Percentiles rank a stretch among this genome's conserved stretches.
Conservation (phyloP, 1,140 invertebrate genomes). For the Solenopsis fugax region DNA sequence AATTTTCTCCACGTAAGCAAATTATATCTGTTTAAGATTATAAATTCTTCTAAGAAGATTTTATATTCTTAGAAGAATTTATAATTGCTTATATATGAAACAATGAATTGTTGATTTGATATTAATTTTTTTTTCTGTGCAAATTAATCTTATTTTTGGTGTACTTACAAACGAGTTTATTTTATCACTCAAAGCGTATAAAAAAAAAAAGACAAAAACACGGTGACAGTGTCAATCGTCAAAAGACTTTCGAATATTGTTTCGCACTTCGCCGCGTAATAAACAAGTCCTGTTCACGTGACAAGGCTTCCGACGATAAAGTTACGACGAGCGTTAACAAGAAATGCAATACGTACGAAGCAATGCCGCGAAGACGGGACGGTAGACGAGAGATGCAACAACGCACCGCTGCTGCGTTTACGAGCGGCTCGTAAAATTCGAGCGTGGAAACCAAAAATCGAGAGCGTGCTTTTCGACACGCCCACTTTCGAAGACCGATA, state of each 20-base stretch:
- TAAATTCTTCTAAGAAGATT: too few relatives aligned
- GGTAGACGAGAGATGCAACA: neutral
- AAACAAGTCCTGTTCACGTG: constrained; percentile 52
- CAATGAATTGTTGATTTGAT: too few relatives aligned
- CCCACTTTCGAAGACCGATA: constrained; percentile 25
- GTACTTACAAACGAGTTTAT: neutral
- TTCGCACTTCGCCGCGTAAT: constrained; percentile 48
- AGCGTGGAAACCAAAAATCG: constrained; percentile 47
- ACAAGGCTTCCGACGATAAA: constrained; percentile 52
- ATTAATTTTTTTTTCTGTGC: too few relatives aligned
- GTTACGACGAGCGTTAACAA: constrained; percentile 65
- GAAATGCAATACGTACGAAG: constrained; percentile 28
- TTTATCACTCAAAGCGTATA: neutral
- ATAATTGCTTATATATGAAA: too few relatives aligned
- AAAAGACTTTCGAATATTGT: constrained; percentile 35
- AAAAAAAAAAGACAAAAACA: neutral
- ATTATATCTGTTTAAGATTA: too few relatives aligned
- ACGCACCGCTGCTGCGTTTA: constrained; percentile 52
- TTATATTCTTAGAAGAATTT: too few relatives aligned
- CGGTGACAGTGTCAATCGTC: neutral
- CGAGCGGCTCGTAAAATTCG: constrained; percentile 64
- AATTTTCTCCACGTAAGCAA: too few relatives aligned
- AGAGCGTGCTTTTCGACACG: constrained; percentile 55
- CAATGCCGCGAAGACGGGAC: constrained; percentile 16
- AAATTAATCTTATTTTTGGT: neutral